Percentiles rank a stretch among this genome's conserved stretches.
phyloP scores from a whole-genome alignment of 2,888 invertebrate genomes.

The Cyclophora punctaria region DNA sequence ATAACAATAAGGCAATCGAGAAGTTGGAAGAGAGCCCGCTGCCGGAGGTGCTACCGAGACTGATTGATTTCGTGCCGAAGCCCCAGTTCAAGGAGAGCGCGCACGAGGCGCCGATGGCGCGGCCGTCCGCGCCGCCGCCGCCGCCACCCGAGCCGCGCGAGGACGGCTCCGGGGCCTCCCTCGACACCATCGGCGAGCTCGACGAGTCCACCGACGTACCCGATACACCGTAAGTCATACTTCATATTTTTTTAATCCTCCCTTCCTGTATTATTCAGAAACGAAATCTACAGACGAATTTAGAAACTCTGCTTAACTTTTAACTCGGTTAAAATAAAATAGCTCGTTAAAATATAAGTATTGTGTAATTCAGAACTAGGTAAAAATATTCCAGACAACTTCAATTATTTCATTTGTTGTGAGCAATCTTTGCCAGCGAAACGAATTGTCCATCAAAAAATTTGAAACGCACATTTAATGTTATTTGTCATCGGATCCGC shows the following conservation, averaged over 20 bases:
- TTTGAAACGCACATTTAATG: constrained; percentile 44
- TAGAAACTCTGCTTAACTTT: too few relatives aligned
- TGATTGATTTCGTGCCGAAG: constrained; percentile 84
- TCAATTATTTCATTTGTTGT: background rate
- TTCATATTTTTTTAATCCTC: constrained; percentile 1
- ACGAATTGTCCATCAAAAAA: constrained; percentile 43
- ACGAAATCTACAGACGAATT: too few relatives aligned
- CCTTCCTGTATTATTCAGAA: background rate
- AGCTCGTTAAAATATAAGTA: too few relatives aligned
- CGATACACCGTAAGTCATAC: constrained; percentile 55
- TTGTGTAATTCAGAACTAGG: too few relatives aligned
- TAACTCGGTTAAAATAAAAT: too few relatives aligned
- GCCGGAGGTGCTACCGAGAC: constrained; percentile 76
- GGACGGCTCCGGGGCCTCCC: constrained; percentile 75
- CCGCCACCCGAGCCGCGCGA: constrained; percentile 65
- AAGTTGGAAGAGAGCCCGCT: constrained; percentile 52
- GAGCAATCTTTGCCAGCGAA: constrained; percentile 22
- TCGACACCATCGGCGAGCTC: constrained; percentile 82
- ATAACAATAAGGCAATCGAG: constrained; percentile 51
- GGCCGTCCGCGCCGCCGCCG: constrained; percentile 58
- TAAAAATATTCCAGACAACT: too few relatives aligned
- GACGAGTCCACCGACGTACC: constrained; percentile 75
- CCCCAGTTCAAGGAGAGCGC: constrained; percentile 59
- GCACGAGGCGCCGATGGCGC: constrained; percentile 37
- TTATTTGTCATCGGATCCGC: constrained; percentile 39